Evolutionary conservation across 1,140 invertebrate genomes (phyloP).

Genomic region (Bombyx mandarina): DNA sequence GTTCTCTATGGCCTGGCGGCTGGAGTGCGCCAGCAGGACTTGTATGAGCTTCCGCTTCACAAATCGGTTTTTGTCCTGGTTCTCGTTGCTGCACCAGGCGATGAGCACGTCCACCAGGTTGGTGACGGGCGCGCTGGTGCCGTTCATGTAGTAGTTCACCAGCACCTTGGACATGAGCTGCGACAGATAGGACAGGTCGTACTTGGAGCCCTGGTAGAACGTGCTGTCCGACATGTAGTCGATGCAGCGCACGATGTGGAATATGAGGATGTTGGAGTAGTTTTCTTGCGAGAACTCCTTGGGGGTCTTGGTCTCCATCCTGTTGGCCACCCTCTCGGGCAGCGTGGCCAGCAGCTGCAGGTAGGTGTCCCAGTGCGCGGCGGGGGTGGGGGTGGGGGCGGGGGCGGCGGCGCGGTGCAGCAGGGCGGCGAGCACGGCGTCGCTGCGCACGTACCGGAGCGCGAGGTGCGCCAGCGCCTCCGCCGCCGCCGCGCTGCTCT

Average conservation of each 20-base stretch:
- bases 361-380: slow-evolving; percentile 67
- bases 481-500: slow-evolving; percentile 27
- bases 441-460: slow-evolving; percentile 70
- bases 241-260: slow-evolving; percentile 73
- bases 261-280: slow-evolving; percentile 73
- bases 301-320: slow-evolving; percentile 68
- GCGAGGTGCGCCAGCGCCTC: slow-evolving; percentile 57
- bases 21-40: slow-evolving; percentile 44
- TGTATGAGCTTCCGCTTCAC: slow-evolving; percentile 46
- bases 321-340: slow-evolving; percentile 79
- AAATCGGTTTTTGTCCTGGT: slow-evolving; percentile 28
- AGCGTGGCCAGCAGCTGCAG: slow-evolving; percentile 76
- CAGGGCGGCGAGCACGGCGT: slow-evolving; percentile 70
- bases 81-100: slow-evolving; percentile 26
- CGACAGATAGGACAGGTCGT: slow-evolving; percentile 66
- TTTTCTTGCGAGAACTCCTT: slow-evolving; percentile 72
- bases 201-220: slow-evolving; percentile 40
- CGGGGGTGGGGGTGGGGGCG: slow-evolving; percentile 10
- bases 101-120: slow-evolving; percentile 58
- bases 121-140: slow-evolving; percentile 49
- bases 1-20: slow-evolving; percentile 56
- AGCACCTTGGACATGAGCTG: slow-evolving; percentile 75
- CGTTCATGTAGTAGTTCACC: slow-evolving; percentile 65
- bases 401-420: slow-evolving; percentile 33
- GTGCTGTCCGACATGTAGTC: slow-evolving; percentile 71